Evolutionary conservation across 2,113 vertebrate species (phyloP), one percentile per base, ranked within the genome.

Genomic region (Paralichthys olivaceus): DNA sequence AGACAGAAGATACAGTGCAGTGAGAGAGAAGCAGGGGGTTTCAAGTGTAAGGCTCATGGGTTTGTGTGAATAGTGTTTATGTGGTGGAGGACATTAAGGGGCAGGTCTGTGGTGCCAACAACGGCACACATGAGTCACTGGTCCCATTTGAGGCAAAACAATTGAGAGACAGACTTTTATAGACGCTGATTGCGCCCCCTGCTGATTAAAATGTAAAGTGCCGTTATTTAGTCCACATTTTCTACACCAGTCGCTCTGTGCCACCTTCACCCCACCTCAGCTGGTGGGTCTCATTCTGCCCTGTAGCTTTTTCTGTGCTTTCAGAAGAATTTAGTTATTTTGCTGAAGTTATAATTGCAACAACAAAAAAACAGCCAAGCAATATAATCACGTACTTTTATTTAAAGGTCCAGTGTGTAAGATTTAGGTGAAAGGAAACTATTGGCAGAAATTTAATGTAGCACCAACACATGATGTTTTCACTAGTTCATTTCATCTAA

Each of bases 51-150:
- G 34, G 4, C 54, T 57, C 2, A 2, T 2, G 19, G 59, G 17
- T 73, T 47, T 77, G 55, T 87, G 80, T 84, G 57, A 63, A 58
- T 40, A 63, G 63, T 23, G 63, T 55, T 59, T 43, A 66, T 56
- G 64, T 75, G 61, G 53, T 20, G 75, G 69, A 69, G 22, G 12
- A 83, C 26, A 57, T 71, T 37, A 57, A 63, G 55, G 70, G 34
- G 26, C 72, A 76, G 67, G 60, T 60, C 53, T 84, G 72, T 67
- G 77, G 63, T 83, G 71, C 75, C 71, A 84, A 77, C 69, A 81
- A 69, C 58, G 85, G 89, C 74, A 86, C 65, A 84, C 70, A 87
- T 92, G 91, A 92, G 75, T 92, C 90, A 91, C 83, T 23, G 66
- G 37, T 60, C 57, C 74, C 13, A 0, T 67, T 55, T 60, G 53